Conservation (phyloP, 2,888 invertebrate species). For the Teleiodes luculella region DNA sequence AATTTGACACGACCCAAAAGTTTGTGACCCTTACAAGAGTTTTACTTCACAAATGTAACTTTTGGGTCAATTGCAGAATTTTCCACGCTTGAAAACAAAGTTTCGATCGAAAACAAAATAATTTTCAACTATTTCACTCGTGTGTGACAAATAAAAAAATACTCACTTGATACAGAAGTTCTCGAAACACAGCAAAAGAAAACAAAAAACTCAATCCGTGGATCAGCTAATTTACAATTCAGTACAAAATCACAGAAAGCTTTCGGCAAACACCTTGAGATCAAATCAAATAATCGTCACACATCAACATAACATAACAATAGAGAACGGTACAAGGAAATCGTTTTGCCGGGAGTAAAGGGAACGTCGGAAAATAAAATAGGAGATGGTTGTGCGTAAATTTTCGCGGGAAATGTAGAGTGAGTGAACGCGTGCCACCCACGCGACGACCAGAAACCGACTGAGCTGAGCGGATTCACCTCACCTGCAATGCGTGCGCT, state of each 20-base stretch:
- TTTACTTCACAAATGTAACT: conserved; percentile 45
- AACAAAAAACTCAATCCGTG: conserved; percentile 25
- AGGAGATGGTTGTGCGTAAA: conserved; percentile 43
- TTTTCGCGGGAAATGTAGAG: conserved; percentile 68
- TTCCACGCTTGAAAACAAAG: conserved; percentile 30
- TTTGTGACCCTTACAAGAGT: conserved; percentile 35
- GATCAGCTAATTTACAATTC: conserved; percentile 25
- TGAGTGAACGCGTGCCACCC: conserved; percentile 47
- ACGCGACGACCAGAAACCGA: conserved; percentile 53
- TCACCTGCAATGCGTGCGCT: conserved; percentile 78
- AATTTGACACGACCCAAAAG: conserved; percentile 28
- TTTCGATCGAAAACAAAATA: background rate
- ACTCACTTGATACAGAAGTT: conserved; percentile 31
- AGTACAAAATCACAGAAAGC: conserved; percentile 41
- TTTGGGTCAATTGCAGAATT: conserved; percentile 44
- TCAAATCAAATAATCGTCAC: conserved; percentile 49
- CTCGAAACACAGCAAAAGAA: conserved; percentile 25
- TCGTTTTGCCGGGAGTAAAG: conserved; percentile 23
- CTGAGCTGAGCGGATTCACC: conserved; percentile 39
- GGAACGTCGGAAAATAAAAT: conserved; percentile 20
- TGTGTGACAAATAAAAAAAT: conserved; percentile 12
- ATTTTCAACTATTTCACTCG: background rate
- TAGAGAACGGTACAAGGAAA: conserved; percentile 19
- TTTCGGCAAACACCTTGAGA: conserved; percentile 39
- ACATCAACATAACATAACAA: conserved; percentile 46